Conservation (phyloP, 1,140 invertebrate species). For the Potamilus streckersoni region DNA sequence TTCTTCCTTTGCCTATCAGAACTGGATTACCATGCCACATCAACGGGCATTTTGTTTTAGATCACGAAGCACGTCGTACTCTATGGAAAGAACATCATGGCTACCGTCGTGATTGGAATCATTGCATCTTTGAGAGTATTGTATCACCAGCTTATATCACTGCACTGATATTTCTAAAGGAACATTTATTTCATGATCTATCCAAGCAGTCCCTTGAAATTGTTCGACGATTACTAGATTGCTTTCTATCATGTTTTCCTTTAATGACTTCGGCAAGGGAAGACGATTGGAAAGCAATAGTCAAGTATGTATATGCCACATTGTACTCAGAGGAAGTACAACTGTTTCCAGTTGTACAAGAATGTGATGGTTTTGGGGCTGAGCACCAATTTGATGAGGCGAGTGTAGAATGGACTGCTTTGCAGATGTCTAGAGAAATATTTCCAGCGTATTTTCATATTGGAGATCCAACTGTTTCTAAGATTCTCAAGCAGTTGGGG, state of each 20-base stretch:
- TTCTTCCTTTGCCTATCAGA: conserved; percentile 49
- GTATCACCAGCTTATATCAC: conserved; percentile 42
- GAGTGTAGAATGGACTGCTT: conserved; percentile 1
- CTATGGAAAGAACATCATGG: conserved; percentile 37
- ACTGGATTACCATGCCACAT: conserved; percentile 48
- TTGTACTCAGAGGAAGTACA: background rate
- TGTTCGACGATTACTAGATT: conserved; percentile 1
- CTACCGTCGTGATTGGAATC: conserved; percentile 48
- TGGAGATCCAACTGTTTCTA: background rate
- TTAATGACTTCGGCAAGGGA: background rate
- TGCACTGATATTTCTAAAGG: conserved; percentile 21
- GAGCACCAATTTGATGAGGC: background rate
- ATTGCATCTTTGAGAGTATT: conserved; percentile 29
- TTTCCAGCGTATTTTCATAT: background rate
- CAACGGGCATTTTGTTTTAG: conserved; percentile 57
- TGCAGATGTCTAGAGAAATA: background rate
- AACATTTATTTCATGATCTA: background rate
- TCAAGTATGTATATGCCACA: background rate
- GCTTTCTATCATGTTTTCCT: conserved; percentile 33
- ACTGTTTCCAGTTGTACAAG: background rate
- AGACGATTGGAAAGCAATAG: conserved; percentile 22
- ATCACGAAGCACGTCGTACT: conserved; percentile 49
- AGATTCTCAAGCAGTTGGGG: conserved; percentile 16
- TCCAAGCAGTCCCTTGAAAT: background rate
- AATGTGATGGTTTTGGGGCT: background rate